Percentiles rank a stretch among this genome's conserved stretches.
Conservation (phyloP, 2,797 vertebrate species). For the Tadarida brasiliensis region DNA sequence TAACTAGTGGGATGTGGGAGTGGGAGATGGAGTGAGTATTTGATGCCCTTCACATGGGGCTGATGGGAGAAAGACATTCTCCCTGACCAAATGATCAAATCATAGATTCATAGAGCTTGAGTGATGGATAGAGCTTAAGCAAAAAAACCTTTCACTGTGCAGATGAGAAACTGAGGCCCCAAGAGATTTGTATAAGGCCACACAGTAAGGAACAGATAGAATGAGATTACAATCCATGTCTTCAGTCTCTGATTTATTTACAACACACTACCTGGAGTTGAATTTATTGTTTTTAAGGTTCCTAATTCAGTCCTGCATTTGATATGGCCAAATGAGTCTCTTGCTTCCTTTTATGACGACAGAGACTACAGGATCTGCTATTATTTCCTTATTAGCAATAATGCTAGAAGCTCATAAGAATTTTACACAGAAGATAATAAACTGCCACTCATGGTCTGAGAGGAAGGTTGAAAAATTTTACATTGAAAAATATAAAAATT, state of each 20-base stretch:
- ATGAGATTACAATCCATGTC: neutral
- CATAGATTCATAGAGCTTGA: neutral
- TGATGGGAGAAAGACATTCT: conserved; percentile 48
- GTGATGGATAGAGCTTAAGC: neutral
- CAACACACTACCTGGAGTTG: neutral
- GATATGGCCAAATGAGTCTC: neutral
- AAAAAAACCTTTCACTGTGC: neutral
- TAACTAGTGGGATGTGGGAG: neutral
- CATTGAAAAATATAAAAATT: conserved; percentile 28
- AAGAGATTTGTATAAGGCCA: neutral
- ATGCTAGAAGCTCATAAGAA: neutral
- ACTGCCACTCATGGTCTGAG: conserved; percentile 39
- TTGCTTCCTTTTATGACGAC: conserved; percentile 41
- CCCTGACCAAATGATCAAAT: conserved; percentile 19
- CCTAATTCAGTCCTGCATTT: conserved; percentile 19
- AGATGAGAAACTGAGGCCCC: conserved; percentile 20
- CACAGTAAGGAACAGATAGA: neutral
- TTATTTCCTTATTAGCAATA: conserved; percentile 61
- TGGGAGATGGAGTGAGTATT: neutral
- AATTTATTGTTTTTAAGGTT: conserved; percentile 46
- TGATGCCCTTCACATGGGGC: neutral
- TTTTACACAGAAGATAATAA: conserved; percentile 45
- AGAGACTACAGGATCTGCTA: neutral
- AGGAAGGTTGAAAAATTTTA: conserved; percentile 65
- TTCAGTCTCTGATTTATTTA: conserved; percentile 5